These are phyloP conservation scores for Neoseiulus cucumeris DNA, from an alignment of 1,140 invertebrate genomes.

Conservation along the genomic window DNA sequence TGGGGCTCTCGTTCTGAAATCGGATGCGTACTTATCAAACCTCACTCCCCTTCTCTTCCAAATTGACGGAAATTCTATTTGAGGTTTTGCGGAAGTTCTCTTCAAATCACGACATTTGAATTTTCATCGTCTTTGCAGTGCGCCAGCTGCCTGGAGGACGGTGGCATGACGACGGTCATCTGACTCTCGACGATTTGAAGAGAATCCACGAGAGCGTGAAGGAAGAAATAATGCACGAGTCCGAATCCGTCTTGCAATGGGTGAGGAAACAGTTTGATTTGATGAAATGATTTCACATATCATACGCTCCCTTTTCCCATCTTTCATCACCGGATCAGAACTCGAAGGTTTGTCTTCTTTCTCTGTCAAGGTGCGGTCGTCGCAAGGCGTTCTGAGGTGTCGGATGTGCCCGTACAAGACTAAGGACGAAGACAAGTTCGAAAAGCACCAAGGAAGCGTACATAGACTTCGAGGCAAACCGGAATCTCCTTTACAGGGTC, in stretches of 20 bases:
- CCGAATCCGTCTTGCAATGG: slow-evolving; percentile 6
- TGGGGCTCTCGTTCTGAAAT: too few species aligned
- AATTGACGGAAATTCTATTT: too few species aligned
- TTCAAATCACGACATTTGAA: too few species aligned
- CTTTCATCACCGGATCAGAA: too few species aligned
- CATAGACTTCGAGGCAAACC: neutral
- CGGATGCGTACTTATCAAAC: too few species aligned
- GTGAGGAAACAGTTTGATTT: too few species aligned
- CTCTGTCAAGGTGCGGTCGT: neutral
- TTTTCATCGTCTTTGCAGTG: neutral
- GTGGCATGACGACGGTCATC: slow-evolving; percentile 5
- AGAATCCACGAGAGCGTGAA: slow-evolving; percentile 5
- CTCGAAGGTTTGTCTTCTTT: too few species aligned
- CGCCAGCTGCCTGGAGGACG: neutral
- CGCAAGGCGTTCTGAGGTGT: slow-evolving; percentile 4
- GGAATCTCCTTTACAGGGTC: neutral
- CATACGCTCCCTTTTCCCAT: too few species aligned
- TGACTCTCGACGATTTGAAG: neutral
- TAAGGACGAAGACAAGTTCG: slow-evolving; percentile 10
- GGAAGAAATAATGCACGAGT: slow-evolving; percentile 7
- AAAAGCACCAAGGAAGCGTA: neutral
- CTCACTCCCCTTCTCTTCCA: too few species aligned
- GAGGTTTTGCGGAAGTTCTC: too few species aligned
- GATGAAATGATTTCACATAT: too few species aligned
- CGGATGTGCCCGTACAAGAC: slow-evolving; percentile 10